Conservation (phyloP, 2,888 invertebrate genomes). For the Blera fallax region DNA sequence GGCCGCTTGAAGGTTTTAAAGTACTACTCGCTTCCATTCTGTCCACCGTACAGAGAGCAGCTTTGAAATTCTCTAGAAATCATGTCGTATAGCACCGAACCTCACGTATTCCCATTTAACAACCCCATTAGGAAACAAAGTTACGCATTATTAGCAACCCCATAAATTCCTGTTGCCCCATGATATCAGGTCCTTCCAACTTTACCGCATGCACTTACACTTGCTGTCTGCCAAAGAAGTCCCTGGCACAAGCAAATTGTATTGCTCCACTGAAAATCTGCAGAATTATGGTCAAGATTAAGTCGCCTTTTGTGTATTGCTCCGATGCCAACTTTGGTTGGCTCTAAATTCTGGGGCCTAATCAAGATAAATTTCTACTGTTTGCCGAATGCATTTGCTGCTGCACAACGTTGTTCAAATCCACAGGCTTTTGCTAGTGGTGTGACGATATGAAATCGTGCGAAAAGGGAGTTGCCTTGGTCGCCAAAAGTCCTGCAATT, state of each 20-base stretch:
- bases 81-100: neutral
- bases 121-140: neutral
- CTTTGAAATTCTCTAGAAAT: too few relatives aligned
- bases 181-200: neutral
- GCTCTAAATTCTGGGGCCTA: conserved; percentile 33
- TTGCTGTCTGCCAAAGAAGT: neutral
- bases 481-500: conserved; percentile 36
- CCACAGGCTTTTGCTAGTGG: neutral
- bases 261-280: conserved; percentile 31
- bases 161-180: conserved; percentile 21
- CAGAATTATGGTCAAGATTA: conserved; percentile 63
- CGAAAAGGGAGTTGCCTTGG: conserved; percentile 10
- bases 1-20: too few relatives aligned
- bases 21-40: too few relatives aligned
- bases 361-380: conserved; percentile 54
- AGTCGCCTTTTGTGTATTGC: conserved; percentile 23
- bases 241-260: conserved; percentile 1
- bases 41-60: too few relatives aligned
- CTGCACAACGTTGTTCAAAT: neutral
- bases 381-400: conserved; percentile 41
- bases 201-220: conserved; percentile 18
- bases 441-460: conserved; percentile 43
- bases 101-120: neutral
- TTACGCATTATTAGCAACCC: neutral
- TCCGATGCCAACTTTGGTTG: conserved; percentile 30